A percentile compares a stretch with the other conserved stretches of the same genome.
phyloP scores from a whole-genome alignment of 2,797 vertebrate genomes.

The Rhinatrema bivittatum region DNA sequence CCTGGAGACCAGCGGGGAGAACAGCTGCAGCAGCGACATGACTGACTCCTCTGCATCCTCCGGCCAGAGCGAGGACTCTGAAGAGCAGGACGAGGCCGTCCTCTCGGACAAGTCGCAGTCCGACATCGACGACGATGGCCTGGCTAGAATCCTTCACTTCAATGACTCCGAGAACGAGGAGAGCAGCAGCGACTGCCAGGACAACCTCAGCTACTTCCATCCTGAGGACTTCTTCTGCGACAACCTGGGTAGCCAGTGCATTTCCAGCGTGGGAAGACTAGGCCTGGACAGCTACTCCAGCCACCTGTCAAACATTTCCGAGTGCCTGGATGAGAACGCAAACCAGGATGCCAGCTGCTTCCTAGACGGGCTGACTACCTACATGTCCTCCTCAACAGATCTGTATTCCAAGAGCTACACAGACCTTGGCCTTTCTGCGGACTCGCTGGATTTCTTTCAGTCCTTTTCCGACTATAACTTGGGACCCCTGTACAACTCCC shows the following conservation, averaged over 20 bases:
- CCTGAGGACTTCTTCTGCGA: conserved; percentile 67
- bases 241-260: conserved; percentile 54
- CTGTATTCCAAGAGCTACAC: conserved; percentile 73
- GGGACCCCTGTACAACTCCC: conserved; percentile 84
- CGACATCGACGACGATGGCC: conserved; percentile 70
- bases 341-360: conserved; percentile 79
- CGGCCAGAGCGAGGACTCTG: conserved; percentile 65
- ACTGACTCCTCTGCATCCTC: conserved; percentile 80
- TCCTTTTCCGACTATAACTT: conserved; percentile 84
- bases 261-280: conserved; percentile 6
- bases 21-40: conserved; percentile 91
- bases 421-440: conserved; percentile 88
- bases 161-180: conserved; percentile 67
- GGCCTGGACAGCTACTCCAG: conserved; percentile 15
- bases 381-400: conserved; percentile 26
- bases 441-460: conserved; percentile 88
- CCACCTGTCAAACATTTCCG: conserved; percentile 56
- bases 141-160: conserved; percentile 81
- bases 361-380: conserved; percentile 50
- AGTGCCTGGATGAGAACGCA: conserved; percentile 87
- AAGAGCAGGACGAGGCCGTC: conserved; percentile 38
- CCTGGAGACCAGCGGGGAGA: conserved; percentile 63
- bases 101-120: conserved; percentile 53
- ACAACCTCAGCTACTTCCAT: conserved; percentile 71
- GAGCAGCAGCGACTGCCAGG: conserved; percentile 42